Evolutionary conservation across 2,113 vertebrate genomes (phyloP).

Genomic region (Aythya baeri): DNA sequence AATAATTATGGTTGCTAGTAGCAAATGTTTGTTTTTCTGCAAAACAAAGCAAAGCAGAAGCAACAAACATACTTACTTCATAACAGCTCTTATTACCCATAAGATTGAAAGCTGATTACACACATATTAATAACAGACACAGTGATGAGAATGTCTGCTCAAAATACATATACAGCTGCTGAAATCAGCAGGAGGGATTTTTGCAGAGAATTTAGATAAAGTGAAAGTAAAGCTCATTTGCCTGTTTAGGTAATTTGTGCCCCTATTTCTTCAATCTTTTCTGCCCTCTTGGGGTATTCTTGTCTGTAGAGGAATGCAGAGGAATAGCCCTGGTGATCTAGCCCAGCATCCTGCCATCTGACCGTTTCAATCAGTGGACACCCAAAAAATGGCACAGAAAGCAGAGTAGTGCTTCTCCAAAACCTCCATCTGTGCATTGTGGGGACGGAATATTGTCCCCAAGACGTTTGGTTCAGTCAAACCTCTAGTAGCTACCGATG

Average conservation of each 20-base stretch:
- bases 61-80: background rate
- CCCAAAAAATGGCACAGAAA: background rate
- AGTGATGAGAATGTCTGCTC: background rate
- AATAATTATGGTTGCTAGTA: background rate
- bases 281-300: background rate
- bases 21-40: background rate
- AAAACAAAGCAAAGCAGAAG: background rate
- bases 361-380: background rate
- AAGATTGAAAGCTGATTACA: background rate
- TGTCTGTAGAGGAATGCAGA: background rate
- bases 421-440: accelerated
- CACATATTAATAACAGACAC: background rate
- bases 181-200: background rate
- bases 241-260: background rate
- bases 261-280: background rate
- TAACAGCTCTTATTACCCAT: background rate
- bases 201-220: background rate
- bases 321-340: background rate
- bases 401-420: background rate
- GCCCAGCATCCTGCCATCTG: background rate
- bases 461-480: background rate
- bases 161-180: background rate
- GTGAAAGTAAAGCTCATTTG: background rate
- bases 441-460: accelerated
- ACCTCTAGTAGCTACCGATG: background rate